Evolutionary conservation across 2,888 invertebrate genomes (phyloP).

Genomic region (Caenorhabditis zanzibari): DNA sequence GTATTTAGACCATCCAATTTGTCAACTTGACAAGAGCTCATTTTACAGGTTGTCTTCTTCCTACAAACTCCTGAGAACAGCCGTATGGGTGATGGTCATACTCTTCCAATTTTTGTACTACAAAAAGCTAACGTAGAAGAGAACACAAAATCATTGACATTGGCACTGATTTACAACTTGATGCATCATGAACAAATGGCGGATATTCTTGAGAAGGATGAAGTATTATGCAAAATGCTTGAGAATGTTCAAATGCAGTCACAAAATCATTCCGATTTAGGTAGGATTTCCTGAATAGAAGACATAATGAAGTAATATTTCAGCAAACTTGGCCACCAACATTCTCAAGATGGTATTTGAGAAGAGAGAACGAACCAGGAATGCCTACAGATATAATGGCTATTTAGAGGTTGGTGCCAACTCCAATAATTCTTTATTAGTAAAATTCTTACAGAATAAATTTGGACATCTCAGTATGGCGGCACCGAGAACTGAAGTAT

Average conservation of each 20-base stretch:
- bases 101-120: conserved; percentile 70
- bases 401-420: conserved; percentile 15
- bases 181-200: conserved; percentile 65
- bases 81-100: conserved; percentile 54
- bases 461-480: conserved; percentile 38
- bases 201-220: conserved; percentile 45
- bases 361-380: conserved; percentile 44
- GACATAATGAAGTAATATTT: not conserved
- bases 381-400: conserved; percentile 14
- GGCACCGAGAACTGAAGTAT: conserved; percentile 24
- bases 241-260: conserved; percentile 51
- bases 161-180: conserved; percentile 52
- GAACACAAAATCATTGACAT: conserved; percentile 53
- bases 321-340: conserved; percentile 55
- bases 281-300: not conserved
- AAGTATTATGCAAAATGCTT: conserved; percentile 43
- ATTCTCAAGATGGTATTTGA: conserved; percentile 60
- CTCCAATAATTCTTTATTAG: not conserved
- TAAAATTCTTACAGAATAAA: conserved; percentile 23
- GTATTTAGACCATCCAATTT: conserved; percentile 6
- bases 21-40: not conserved
- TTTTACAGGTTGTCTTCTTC: conserved; percentile 58
- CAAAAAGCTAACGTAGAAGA: conserved; percentile 64
- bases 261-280: conserved; percentile 46
- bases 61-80: conserved; percentile 63